These are phyloP conservation scores for Baccha elongata DNA, from an alignment of 2,888 invertebrate genomes.

Conservation along the genomic window DNA sequence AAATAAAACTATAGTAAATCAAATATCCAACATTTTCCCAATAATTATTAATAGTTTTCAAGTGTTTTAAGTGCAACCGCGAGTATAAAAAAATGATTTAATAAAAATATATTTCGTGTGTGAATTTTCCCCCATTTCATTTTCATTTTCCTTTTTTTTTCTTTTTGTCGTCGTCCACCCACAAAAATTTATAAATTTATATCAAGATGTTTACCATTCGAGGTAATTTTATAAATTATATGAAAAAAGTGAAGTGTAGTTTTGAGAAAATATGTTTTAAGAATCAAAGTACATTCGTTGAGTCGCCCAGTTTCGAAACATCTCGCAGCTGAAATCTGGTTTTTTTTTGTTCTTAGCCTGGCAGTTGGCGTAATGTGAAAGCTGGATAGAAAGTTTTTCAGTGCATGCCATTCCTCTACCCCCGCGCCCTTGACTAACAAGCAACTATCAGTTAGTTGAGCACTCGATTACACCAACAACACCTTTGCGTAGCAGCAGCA, in stretches of 20 bases:
- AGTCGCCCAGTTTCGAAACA: conserved; percentile 40
- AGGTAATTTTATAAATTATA: conserved; percentile 71
- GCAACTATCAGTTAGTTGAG: conserved; percentile 31
- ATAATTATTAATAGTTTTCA: conserved; percentile 39
- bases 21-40: conserved; percentile 31
- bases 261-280: no score
- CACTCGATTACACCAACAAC: conserved; percentile 61
- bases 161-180: conserved; percentile 60
- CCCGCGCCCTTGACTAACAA: conserved; percentile 29
- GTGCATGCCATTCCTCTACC: conserved; percentile 54
- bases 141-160: conserved; percentile 48
- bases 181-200: conserved; percentile 36
- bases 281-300: no score
- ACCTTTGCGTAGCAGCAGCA: conserved; percentile 35
- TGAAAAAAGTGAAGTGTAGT: not conserved
- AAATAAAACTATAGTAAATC: conserved; percentile 35
- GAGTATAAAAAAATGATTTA: conserved; percentile 67
- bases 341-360: conserved; percentile 8
- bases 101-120: conserved; percentile 51
- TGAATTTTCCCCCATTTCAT: conserved; percentile 65
- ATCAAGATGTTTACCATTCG: conserved; percentile 75
- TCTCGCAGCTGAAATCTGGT: conserved; percentile 7
- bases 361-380: conserved; percentile 68
- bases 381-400: conserved; percentile 74
- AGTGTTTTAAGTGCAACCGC: conserved; percentile 49